Evolutionary conservation across 2,888 invertebrate species (phyloP), one percentile per base, ranked within the genome.

Genomic region (Ophion costatus): DNA sequence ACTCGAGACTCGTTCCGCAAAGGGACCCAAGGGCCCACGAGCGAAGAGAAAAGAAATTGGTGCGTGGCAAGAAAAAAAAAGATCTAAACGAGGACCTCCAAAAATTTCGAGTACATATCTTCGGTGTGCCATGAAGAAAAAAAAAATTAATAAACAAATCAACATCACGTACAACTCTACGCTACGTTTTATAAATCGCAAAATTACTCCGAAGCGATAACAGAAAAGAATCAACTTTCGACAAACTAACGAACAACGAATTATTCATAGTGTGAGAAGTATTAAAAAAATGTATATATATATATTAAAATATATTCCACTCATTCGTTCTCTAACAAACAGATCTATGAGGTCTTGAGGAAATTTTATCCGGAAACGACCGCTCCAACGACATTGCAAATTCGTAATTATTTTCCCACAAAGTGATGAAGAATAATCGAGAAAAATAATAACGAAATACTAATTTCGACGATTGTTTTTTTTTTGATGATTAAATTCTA

Each of bases 141-240:
- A n/a, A 20, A 51, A 66, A 42, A 45, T 17, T 42, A 29, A 69
- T 51, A 17, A 42, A 45, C 33, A 63, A 69, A 69, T 45, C 64
- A 69, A 70, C 3, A 24, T 79, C 56, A 79, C 51, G 66, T 76
- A 77, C 51, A 76, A 75, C 56, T 79, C 70, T 77, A 67, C 10
- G 45, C 83, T 83, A 83, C 51, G 70, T 1, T 38, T 38, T 66
- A 64, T 56, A 70, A 45, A 69, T 70, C 14, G 57, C 64, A 38
- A 79, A 70, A 80, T 67, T 80, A 83, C 80, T 80, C 71, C 56
- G 80, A 83, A 83, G 83, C 83, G 38, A 38, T 38, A 38, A 38
- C 38, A 38, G 38, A 38, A 51, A 80, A 80, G 24, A 57, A 66
- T 57, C 59, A 73, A 73, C 61, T 51, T 73, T 71, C 10, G 67